Evolutionary conservation across 2,797 vertebrate species (phyloP).

Genomic region (Neoniphon sammara): DNA sequence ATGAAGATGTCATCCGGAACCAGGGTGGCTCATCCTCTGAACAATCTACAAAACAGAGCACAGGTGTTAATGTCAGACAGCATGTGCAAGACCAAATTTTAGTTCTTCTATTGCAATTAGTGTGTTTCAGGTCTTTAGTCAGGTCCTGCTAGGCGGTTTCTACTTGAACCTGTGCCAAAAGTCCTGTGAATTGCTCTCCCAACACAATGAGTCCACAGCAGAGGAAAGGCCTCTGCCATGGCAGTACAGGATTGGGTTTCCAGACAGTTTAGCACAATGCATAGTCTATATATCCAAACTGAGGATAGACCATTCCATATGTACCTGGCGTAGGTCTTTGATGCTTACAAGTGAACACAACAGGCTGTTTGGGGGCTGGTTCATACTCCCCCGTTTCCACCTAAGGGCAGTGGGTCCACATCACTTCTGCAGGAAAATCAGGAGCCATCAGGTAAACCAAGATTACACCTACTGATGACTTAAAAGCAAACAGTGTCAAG

Average conservation of each 20-base stretch:
- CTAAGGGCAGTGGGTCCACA: neutral
- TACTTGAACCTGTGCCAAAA: slow-evolving; percentile 77
- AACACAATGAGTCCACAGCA: slow-evolving; percentile 70
- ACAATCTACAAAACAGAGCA: no score
- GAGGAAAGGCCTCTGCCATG: slow-evolving; percentile 60
- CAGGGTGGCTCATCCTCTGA: no score
- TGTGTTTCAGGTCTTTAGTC: slow-evolving; percentile 76
- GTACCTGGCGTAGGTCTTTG: neutral
- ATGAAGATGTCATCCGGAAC: no score
- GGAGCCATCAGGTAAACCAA: neutral
- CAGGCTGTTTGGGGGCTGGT: no score
- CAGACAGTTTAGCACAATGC: neutral
- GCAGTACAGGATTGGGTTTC: slow-evolving; percentile 72
- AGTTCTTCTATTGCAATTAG: neutral
- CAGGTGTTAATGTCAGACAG: no score
- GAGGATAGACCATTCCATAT: neutral
- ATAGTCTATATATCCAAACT: neutral
- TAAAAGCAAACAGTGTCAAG: neutral
- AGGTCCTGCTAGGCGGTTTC: slow-evolving; percentile 51
- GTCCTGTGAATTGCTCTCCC: slow-evolving; percentile 71
- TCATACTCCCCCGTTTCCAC: neutral
- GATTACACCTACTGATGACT: rapidly evolving
- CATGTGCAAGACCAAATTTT: no score
- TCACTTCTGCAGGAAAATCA: slow-evolving; percentile 2
- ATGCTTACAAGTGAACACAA: neutral